Percentiles rank a stretch among this genome's conserved stretches.
Conservation (phyloP, 2,113 vertebrate genomes). For the Benitochromis conjunctus region DNA sequence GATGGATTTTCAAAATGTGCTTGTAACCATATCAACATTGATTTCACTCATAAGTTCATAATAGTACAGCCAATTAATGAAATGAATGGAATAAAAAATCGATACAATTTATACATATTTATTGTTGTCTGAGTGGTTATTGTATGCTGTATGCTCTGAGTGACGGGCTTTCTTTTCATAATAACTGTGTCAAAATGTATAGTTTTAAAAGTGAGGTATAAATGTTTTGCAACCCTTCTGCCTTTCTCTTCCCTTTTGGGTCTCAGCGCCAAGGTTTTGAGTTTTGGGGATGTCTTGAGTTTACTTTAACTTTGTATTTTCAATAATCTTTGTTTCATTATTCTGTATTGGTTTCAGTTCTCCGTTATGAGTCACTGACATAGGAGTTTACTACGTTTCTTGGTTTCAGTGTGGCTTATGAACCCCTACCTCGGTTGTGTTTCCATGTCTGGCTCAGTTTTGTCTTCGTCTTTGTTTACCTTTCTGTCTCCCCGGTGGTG, state of each 20-base stretch:
- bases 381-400: no score
- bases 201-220: neutral
- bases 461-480: neutral
- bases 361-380: no score
- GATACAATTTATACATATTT: neutral
- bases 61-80: neutral
- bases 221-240: neutral
- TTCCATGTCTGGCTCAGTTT: neutral
- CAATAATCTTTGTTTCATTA: no score
- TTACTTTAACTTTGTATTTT: no score
- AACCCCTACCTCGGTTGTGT: neutral
- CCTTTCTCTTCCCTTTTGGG: neutral
- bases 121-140: neutral
- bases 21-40: neutral
- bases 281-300: no score
- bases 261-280: no score
- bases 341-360: no score
- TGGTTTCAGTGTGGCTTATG: neutral
- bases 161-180: neutral
- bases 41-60: neutral
- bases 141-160: neutral
- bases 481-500: accelerated
- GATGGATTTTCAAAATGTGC: neutral
- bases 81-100: neutral
- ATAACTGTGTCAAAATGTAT: neutral